A percentile compares a stretch with the other conserved stretches of the same genome.
These are phyloP conservation scores for Xenopus laevis DNA, from an alignment of 2,113 vertebrate species.

Conservation along the genomic window DNA sequence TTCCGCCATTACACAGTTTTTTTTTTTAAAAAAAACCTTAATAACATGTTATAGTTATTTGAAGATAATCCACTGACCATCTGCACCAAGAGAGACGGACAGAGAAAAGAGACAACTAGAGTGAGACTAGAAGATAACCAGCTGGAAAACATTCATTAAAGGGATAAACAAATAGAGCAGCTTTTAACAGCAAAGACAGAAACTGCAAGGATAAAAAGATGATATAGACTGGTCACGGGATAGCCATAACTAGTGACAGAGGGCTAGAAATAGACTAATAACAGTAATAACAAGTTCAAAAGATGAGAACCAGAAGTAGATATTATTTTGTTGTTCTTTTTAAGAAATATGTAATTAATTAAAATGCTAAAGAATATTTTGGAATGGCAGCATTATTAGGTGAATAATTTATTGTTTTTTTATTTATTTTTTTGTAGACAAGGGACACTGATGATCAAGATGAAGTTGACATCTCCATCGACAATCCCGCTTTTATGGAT, in stretches of 20 bases:
- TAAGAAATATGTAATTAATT: background rate
- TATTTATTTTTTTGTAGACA: constrained; percentile 64
- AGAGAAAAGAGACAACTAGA: background rate
- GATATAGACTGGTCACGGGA: background rate
- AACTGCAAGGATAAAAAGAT: background rate
- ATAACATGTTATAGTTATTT: constrained; percentile 40
- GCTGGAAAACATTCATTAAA: too few species aligned
- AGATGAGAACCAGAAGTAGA: too few species aligned
- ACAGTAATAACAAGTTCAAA: too few species aligned
- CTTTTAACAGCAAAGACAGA: background rate
- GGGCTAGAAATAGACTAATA: too few species aligned
- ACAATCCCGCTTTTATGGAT: constrained; percentile 94
- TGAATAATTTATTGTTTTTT: background rate
- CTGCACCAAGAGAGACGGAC: constrained; percentile 9
- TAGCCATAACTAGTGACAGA: background rate
- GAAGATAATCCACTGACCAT: constrained; percentile 38
- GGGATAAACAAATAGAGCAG: background rate
- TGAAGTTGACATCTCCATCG: constrained; percentile 86
- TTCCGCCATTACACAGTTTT: constrained; percentile 25
- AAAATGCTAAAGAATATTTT: background rate
- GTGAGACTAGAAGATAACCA: background rate
- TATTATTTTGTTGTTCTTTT: too few species aligned
- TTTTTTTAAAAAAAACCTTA: constrained; percentile 32
- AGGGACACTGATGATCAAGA: constrained; percentile 79
- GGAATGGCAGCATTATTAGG: background rate